Percentiles rank a stretch among this genome's conserved stretches.
These are phyloP conservation scores for Physocephala rufipes DNA, from an alignment of 2,888 invertebrate genomes.

Conservation along the genomic window DNA sequence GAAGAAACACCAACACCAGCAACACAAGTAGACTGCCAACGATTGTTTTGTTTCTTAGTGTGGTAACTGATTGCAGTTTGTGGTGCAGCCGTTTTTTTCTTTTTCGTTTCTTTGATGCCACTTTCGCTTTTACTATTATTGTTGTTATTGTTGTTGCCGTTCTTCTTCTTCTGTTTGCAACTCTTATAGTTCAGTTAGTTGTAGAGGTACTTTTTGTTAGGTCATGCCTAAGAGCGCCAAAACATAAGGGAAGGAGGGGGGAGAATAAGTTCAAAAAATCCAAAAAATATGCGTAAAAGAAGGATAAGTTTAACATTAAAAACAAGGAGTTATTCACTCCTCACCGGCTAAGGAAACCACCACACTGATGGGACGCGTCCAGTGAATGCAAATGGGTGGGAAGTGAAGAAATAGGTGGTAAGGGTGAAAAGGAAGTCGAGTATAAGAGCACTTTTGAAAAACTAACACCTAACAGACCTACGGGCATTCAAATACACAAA, in stretches of 20 bases:
- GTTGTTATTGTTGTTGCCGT: constrained; percentile 6
- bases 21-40: no score
- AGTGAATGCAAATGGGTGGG: not conserved
- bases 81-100: constrained; percentile 27
- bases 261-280: not conserved
- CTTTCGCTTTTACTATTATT: constrained; percentile 17
- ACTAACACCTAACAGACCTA: not conserved
- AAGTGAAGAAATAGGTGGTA: not conserved
- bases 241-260: not conserved
- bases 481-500: not conserved
- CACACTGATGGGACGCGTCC: not conserved
- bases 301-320: constrained; percentile 1
- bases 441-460: not conserved
- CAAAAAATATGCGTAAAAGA: constrained; percentile 23
- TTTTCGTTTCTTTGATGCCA: constrained; percentile 23
- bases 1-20: no score
- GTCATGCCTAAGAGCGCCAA: not conserved
- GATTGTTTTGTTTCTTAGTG: constrained; percentile 20
- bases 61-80: constrained; percentile 7
- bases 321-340: not conserved
- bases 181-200: constrained; percentile 40
- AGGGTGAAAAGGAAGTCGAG: not conserved
- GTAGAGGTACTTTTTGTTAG: not conserved
- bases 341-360: not conserved
- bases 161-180: not conserved